phyloP scores from a whole-genome alignment of 2,113 vertebrate species.

The Melanerpes formicivorus region DNA sequence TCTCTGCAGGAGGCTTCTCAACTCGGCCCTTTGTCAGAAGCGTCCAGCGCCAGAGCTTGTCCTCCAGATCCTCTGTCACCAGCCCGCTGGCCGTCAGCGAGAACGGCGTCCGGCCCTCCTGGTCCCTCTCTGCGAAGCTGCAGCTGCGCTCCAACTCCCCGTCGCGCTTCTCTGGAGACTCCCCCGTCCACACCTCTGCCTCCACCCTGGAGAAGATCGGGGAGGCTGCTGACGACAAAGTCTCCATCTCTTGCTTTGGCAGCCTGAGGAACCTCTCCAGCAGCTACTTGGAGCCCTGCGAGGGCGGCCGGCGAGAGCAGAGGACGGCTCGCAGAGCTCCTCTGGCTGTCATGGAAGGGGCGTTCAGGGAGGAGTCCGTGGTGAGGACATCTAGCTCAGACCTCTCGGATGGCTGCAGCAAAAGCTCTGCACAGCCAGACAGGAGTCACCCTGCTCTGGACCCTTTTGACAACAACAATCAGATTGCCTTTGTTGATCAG shows the following conservation, averaged over 20 bases:
- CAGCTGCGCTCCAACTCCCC: conserved; percentile 94
- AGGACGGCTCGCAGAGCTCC: conserved; percentile 85
- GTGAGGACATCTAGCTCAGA: conserved; percentile 70
- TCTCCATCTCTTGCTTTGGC: conserved; percentile 92
- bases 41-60: conserved; percentile 94
- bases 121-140: conserved; percentile 93
- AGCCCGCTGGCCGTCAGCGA: conserved; percentile 92
- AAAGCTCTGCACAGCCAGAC: conserved; percentile 78
- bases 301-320: conserved; percentile 82
- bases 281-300: conserved; percentile 73
- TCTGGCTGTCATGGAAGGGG: conserved; percentile 89
- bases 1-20: conserved; percentile 89
- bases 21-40: conserved; percentile 95
- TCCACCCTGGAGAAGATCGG: conserved; percentile 93
- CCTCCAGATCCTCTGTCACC: conserved; percentile 90
- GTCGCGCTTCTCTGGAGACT: conserved; percentile 93
- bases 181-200: conserved; percentile 82
- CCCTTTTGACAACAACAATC: conserved; percentile 92
- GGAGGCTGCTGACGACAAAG: conserved; percentile 89
- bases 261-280: conserved; percentile 80
- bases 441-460: conserved; percentile 78
- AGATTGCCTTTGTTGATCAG: conserved; percentile 90
- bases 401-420: conserved; percentile 77
- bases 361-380: conserved; percentile 79
- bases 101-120: conserved; percentile 87